Evolutionary conservation across 2,888 invertebrate genomes (phyloP), one percentile per base, ranked within the genome.

Genomic region (Drosophila monieri): DNA sequence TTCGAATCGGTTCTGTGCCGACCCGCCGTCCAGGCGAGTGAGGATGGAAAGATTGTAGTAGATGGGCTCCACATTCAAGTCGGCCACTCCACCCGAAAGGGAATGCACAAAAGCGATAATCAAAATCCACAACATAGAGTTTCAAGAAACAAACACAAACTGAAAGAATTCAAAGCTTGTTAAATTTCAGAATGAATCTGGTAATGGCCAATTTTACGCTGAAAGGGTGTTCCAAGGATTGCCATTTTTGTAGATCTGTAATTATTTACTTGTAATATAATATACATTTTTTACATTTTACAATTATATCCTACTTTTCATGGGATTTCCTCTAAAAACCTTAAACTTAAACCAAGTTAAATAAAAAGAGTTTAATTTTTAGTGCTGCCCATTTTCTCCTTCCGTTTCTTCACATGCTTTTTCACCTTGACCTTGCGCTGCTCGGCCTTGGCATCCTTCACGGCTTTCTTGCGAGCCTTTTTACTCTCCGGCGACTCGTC

Each of bases 391-490:
- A 93, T 69, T 89, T 95, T 96, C 89, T 97, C 97, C 88, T 96
- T 95, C 74, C 96, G 93, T 88, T 98, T 99, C 89, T 99, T 99
- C 0, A 98, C 91, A 91, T 98, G 97, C 91, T 99, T 99, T 84
- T 97, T 98, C 0, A 96, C 93, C 93, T 99, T 99, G 0, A 93
- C 93, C 93, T 97, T 96, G 51, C 98, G 93, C 88, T 95, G 97
- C 77, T 98, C 97, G 0, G 98, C 96, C 88, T 97, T 94, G 54
- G 95, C 95, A 54, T 97, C 96, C 92, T 98, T 98, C 0, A 98
- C 93, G 0, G 95, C 95, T 85, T 97, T 96, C 88, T 99, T 99
- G 30, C 99, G 93, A 5, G 94, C 94, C 86, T 95, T 95, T 90
- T 95, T 95, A 80, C 96, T 96, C 68, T 96, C 95, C 0, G 94